phyloP scores from a whole-genome alignment of 2,797 vertebrate genomes.

The Phalanger gymnotis region DNA sequence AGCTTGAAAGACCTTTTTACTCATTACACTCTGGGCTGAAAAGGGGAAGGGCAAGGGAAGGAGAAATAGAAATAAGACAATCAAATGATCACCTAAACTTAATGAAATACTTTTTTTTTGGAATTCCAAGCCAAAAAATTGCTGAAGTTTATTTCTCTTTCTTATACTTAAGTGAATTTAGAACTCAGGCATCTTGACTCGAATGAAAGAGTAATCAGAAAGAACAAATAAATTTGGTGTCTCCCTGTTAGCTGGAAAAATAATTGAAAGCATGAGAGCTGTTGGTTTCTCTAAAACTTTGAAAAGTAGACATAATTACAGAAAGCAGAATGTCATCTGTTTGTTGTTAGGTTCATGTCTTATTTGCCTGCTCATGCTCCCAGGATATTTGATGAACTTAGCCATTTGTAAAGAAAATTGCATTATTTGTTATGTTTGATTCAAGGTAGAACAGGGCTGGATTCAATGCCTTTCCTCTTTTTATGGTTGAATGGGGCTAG shows the following conservation, averaged over 20 bases:
- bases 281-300: slow-evolving; percentile 83
- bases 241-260: slow-evolving; percentile 82
- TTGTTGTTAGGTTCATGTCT: slow-evolving; percentile 85
- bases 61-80: slow-evolving; percentile 49
- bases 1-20: slow-evolving; percentile 42
- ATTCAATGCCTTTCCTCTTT: slow-evolving; percentile 66
- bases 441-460: slow-evolving; percentile 67
- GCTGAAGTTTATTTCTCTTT: slow-evolving; percentile 80
- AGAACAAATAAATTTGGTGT: slow-evolving; percentile 83
- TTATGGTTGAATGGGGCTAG: slow-evolving; percentile 57
- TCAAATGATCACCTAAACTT: slow-evolving; percentile 78
- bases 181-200: slow-evolving; percentile 70
- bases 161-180: slow-evolving; percentile 77
- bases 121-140: slow-evolving; percentile 73
- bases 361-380: slow-evolving; percentile 82
- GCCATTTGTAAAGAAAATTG: slow-evolving; percentile 79
- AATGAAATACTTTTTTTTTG: slow-evolving; percentile 75
- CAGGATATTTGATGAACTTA: slow-evolving; percentile 78
- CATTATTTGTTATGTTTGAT: slow-evolving; percentile 75
- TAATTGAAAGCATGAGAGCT: slow-evolving; percentile 86
- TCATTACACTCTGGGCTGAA: slow-evolving; percentile 41
- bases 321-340: slow-evolving; percentile 84
- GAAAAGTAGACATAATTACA: slow-evolving; percentile 83
- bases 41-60: slow-evolving; percentile 59
- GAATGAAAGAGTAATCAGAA: slow-evolving; percentile 84